Conservation (phyloP, 2,113 vertebrate species). For the Mobula birostris region DNA sequence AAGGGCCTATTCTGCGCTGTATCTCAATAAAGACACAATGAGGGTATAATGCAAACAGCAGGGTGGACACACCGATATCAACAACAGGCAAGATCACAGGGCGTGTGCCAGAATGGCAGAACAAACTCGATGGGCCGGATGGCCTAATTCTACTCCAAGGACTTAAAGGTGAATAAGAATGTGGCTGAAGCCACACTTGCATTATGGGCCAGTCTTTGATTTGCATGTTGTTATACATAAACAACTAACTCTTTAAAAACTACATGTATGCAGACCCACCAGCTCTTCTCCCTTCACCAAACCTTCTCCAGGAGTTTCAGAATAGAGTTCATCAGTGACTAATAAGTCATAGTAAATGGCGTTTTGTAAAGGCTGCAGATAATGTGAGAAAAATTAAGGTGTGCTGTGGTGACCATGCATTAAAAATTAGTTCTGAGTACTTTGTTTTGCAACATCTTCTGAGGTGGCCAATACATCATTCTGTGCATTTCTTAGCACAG, state of each 20-base stretch:
- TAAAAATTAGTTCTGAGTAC: not conserved
- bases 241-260: not conserved
- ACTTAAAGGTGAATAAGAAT: too few species aligned
- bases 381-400: conserved; percentile 26
- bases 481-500: not conserved
- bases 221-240: not conserved
- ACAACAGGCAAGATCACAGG: too few species aligned
- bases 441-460: not conserved
- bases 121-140: too few species aligned
- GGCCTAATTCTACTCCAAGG: too few species aligned
- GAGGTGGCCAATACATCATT: not conserved
- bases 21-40: not conserved
- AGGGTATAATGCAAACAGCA: not conserved
- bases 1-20: too few species aligned
- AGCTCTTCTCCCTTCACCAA: not conserved
- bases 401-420: not conserved
- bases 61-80: too few species aligned
- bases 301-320: not conserved
- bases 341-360: not conserved
- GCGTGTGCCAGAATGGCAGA: too few species aligned
- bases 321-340: not conserved
- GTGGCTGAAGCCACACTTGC: not conserved
- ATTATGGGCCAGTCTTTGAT: not conserved
- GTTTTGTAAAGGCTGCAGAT: not conserved
- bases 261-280: not conserved